Evolutionary conservation across 1,140 invertebrate genomes (phyloP).

Genomic region (Tetragonula clypearis): DNA sequence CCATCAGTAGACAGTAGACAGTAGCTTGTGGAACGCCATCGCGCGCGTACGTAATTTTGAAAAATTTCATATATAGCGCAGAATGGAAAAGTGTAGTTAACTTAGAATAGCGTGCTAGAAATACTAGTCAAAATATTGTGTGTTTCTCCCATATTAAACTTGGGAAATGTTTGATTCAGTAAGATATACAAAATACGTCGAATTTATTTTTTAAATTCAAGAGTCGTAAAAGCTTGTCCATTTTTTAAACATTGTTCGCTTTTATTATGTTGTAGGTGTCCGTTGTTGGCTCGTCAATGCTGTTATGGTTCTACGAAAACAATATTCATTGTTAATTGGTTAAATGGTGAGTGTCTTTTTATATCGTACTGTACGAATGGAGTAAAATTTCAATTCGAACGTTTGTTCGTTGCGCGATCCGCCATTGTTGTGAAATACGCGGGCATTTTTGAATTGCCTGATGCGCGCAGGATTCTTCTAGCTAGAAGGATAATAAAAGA

Average conservation of each 20-base stretch:
- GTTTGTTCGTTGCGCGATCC: background rate
- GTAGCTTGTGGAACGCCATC: slow-evolving; percentile 17
- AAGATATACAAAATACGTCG: no score
- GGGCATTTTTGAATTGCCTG: background rate
- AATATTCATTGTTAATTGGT: background rate
- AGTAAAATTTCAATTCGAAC: background rate
- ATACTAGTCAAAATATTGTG: background rate
- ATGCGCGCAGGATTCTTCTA: background rate
- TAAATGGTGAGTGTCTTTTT: background rate
- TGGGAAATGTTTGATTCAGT: background rate
- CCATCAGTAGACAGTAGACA: background rate
- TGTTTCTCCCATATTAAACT: background rate
- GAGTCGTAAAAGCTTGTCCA: background rate
- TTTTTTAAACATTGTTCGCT: background rate
- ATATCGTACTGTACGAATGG: background rate
- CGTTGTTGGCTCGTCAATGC: no score
- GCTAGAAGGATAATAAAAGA: background rate
- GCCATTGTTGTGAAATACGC: background rate
- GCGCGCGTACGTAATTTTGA: background rate
- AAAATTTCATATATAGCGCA: background rate
- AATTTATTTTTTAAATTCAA: background rate
- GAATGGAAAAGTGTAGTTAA: background rate
- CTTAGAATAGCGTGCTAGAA: background rate
- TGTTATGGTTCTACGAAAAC: background rate
- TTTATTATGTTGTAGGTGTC: background rate